These are phyloP conservation scores for Ranitomeya imitator DNA, from an alignment of 2,113 vertebrate genomes.

Conservation along the genomic window DNA sequence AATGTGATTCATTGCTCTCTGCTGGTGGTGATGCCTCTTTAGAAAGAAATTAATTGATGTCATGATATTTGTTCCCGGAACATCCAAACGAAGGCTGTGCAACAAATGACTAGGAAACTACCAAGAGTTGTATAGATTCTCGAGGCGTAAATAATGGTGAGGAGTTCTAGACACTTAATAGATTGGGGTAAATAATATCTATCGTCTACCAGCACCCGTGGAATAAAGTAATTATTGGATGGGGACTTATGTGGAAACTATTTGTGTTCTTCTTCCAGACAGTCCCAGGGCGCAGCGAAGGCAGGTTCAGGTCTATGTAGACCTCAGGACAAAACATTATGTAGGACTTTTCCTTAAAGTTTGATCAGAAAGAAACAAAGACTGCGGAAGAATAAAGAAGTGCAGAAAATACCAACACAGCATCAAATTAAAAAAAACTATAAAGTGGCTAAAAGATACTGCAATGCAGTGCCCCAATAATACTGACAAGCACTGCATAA, in stretches of 20 bases:
- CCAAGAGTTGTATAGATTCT: conserved; percentile 44
- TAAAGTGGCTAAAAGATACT: too few relatives aligned
- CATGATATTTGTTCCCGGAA: conserved; percentile 50
- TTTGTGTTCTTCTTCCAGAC: background rate
- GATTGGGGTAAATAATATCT: conserved; percentile 11
- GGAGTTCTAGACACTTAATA: background rate
- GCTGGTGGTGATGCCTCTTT: conserved; percentile 58
- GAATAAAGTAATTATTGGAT: background rate
- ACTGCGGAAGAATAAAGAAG: background rate
- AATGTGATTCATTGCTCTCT: conserved; percentile 58
- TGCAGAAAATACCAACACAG: too few relatives aligned
- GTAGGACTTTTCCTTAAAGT: background rate
- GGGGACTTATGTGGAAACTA: background rate
- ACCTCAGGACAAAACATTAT: background rate
- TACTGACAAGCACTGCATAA: too few relatives aligned
- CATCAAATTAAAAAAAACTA: too few relatives aligned
- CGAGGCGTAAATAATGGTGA: conserved; percentile 44
- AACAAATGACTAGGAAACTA: conserved; percentile 47
- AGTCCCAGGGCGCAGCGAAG: background rate
- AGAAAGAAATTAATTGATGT: conserved; percentile 58
- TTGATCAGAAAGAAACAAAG: background rate
- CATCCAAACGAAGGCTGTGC: conserved; percentile 27
- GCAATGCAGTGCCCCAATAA: too few relatives aligned
- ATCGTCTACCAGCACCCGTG: background rate
- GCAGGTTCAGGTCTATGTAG: background rate